Conservation (phyloP, 2,797 vertebrate species). For the Pseudocheirus occidentalis region DNA sequence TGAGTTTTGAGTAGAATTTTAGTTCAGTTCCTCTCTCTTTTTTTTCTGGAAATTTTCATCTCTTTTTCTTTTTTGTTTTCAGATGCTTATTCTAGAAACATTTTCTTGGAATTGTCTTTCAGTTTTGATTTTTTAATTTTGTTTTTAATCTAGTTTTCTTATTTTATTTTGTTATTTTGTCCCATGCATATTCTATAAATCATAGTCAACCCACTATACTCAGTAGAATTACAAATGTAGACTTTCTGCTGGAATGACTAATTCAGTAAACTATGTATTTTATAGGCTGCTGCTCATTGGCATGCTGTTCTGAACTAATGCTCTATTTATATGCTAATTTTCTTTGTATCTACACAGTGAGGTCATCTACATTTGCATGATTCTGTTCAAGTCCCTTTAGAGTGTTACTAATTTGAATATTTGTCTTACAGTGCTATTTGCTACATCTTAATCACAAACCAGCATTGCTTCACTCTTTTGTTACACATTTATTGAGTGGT, state of each 20-base stretch:
- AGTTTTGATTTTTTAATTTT: background rate
- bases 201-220: background rate
- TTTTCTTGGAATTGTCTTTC: background rate
- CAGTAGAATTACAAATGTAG: background rate
- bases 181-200: background rate
- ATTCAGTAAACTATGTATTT: background rate
- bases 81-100: background rate
- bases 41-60: background rate
- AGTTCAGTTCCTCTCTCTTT: background rate
- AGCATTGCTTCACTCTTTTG: background rate
- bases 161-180: background rate
- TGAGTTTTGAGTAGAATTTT: background rate
- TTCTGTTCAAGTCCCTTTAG: background rate
- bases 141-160: background rate
- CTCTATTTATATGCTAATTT: background rate
- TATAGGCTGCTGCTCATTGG: background rate
- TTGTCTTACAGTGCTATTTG: background rate
- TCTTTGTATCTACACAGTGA: background rate
- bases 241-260: background rate
- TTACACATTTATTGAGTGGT: background rate
- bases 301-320: background rate
- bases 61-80: background rate
- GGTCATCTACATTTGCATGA: background rate
- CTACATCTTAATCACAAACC: background rate
- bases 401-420: background rate